Conservation (phyloP, 2,113 vertebrate genomes). For the Dunckerocampus dactyliophorus region DNA sequence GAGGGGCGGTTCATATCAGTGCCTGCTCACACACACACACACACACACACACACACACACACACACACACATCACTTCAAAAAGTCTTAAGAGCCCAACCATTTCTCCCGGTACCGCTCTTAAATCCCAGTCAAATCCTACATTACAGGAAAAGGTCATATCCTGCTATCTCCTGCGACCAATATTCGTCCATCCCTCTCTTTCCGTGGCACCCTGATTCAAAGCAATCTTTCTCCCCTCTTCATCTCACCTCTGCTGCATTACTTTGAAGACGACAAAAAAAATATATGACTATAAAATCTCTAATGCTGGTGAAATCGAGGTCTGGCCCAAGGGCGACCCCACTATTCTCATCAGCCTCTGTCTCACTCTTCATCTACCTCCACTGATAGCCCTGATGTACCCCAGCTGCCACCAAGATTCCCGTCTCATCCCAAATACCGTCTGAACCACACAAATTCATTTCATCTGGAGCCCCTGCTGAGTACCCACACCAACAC, state of each 20-base stretch:
- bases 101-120: conserved; percentile 31
- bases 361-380: conserved; percentile 41
- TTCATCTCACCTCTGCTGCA: conserved; percentile 33
- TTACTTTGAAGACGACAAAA: conserved; percentile 53
- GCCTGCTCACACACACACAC: conserved; percentile 9
- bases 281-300: conserved; percentile 49
- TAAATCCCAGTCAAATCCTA: conserved; percentile 63
- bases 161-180: conserved; percentile 25
- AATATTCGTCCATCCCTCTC: conserved; percentile 26
- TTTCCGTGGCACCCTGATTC: conserved; percentile 6
- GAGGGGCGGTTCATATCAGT: neutral
- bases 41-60: conserved; percentile 12
- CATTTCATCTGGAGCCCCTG: conserved; percentile 45
- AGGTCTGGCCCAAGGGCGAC: conserved; percentile 54
- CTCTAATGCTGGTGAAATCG: conserved; percentile 31
- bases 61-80: conserved; percentile 2
- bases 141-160: conserved; percentile 49
- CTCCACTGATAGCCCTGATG: conserved; percentile 48
- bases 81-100: conserved; percentile 27
- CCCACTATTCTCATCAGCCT: conserved; percentile 52
- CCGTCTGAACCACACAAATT: conserved; percentile 32
- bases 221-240: conserved; percentile 16
- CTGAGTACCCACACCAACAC: conserved; percentile 9
- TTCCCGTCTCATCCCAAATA: conserved; percentile 19
- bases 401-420: conserved; percentile 18